Conservation (phyloP, 2,113 vertebrate species). For the Pedetes capensis region DNA sequence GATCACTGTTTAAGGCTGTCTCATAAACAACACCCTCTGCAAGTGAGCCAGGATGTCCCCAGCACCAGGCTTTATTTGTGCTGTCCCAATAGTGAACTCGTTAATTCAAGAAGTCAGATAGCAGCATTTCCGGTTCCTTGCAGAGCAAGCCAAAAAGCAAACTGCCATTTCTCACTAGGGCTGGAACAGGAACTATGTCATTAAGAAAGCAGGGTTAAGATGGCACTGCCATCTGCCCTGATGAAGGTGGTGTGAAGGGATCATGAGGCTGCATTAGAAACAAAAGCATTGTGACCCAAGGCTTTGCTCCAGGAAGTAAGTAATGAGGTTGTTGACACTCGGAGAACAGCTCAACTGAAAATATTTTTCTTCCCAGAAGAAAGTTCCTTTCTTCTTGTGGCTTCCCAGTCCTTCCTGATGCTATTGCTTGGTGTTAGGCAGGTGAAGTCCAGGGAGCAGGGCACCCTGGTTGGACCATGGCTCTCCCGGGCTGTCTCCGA, state of each 20-base stretch:
- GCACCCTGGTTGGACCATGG: rapidly evolving
- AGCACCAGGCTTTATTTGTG: constrained; percentile 80
- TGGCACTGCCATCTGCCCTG: neutral
- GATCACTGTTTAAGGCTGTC: constrained; percentile 40
- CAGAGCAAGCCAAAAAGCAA: constrained; percentile 77
- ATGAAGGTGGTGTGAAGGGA: neutral
- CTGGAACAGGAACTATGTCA: constrained; percentile 18
- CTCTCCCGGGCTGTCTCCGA: neutral
- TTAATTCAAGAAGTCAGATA: constrained; percentile 76
- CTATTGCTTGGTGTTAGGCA: neutral
- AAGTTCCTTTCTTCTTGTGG: neutral
- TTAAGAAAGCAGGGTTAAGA: neutral
- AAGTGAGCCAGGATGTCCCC: constrained; percentile 58
- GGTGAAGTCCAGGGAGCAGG: neutral
- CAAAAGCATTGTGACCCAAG: neutral
- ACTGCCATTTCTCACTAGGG: constrained; percentile 68
- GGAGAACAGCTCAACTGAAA: neutral
- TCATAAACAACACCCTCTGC: constrained; percentile 59
- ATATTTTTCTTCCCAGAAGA: neutral
- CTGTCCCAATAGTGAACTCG: constrained; percentile 80
- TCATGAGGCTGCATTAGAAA: neutral
- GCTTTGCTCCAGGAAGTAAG: neutral
- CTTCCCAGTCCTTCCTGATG: neutral
- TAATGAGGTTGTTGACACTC: neutral
- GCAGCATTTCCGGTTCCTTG: constrained; percentile 79